These are phyloP conservation scores for Thalassarche chlororhynchos DNA, from an alignment of 2,113 vertebrate species.

Conservation along the genomic window DNA sequence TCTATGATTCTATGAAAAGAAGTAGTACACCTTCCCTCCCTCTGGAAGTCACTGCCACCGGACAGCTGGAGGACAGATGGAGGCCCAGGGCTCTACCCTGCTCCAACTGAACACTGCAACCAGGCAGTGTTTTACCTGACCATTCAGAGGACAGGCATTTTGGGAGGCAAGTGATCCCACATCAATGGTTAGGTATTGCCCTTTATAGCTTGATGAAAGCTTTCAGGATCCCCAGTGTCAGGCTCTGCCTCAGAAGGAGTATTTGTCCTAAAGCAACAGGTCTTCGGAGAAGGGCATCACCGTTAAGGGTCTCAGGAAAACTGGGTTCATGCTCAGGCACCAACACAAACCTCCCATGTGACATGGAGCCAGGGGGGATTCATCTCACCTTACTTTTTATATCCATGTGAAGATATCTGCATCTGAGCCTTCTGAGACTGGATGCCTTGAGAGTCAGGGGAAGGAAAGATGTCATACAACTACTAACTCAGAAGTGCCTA, in stretches of 20 bases:
- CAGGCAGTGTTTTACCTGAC: rapidly evolving
- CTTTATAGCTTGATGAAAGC: not conserved
- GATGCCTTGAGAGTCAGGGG: not conserved
- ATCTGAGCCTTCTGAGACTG: not conserved
- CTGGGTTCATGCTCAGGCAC: not conserved
- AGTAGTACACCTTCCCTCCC: not conserved
- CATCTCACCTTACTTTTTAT: not conserved
- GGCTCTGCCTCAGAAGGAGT: not conserved
- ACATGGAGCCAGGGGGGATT: rapidly evolving
- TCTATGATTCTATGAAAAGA: no score
- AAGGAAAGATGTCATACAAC: not conserved
- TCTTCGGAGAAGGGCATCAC: not conserved
- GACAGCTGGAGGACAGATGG: not conserved
- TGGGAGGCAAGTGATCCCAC: not conserved
- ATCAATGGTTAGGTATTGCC: not conserved
- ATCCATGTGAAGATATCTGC: not conserved
- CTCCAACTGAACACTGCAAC: not conserved
- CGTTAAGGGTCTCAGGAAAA: not conserved
- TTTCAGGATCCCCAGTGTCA: not conserved
- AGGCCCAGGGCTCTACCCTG: not conserved
- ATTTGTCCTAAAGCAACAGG: not conserved
- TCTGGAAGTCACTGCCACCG: not conserved
- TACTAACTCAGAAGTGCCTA: not conserved
- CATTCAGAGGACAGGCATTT: not conserved
- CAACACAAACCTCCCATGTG: not conserved